Evolutionary conservation across 2,888 invertebrate species (phyloP).

Genomic region (Drosophila nigricruria): DNA sequence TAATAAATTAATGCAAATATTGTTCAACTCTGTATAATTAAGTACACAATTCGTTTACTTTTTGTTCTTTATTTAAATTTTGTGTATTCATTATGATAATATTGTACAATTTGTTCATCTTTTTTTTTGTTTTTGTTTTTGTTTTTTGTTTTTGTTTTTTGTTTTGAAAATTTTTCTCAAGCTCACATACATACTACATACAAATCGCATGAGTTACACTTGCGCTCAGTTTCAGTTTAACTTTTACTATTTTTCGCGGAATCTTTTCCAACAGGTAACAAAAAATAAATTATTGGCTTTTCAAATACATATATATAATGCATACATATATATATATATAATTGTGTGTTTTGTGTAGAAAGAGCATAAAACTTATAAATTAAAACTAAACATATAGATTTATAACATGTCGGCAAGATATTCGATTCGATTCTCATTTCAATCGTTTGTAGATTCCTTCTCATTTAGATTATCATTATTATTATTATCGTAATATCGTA

Average conservation of each 20-base stretch:
- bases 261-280: constrained; percentile 79
- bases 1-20: constrained; percentile 7
- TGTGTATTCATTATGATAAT: constrained; percentile 79
- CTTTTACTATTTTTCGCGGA: constrained; percentile 80
- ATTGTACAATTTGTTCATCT: constrained; percentile 75
- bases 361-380: constrained; percentile 76
- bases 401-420: constrained; percentile 79
- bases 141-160: constrained; percentile 30
- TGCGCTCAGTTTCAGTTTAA: constrained; percentile 58
- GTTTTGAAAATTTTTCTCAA: constrained; percentile 68
- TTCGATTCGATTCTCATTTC: constrained; percentile 64
- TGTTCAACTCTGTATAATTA: not conserved
- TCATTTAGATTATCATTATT: constrained; percentile 30
- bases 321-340: constrained; percentile 38
- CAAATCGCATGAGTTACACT: constrained; percentile 39
- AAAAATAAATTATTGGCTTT: constrained; percentile 81
- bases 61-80: constrained; percentile 80
- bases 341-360: constrained; percentile 49
- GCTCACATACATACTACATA: constrained; percentile 47
- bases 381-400: constrained; percentile 73
- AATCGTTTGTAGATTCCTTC: constrained; percentile 36
- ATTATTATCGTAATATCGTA: constrained; percentile 26
- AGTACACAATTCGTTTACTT: constrained; percentile 46
- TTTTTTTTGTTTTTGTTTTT: constrained; percentile 28
- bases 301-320: constrained; percentile 39